Evolutionary conservation across 2,113 vertebrate species (phyloP), one percentile per base, ranked within the genome.

Genomic region (Acrocephalus kingi): DNA sequence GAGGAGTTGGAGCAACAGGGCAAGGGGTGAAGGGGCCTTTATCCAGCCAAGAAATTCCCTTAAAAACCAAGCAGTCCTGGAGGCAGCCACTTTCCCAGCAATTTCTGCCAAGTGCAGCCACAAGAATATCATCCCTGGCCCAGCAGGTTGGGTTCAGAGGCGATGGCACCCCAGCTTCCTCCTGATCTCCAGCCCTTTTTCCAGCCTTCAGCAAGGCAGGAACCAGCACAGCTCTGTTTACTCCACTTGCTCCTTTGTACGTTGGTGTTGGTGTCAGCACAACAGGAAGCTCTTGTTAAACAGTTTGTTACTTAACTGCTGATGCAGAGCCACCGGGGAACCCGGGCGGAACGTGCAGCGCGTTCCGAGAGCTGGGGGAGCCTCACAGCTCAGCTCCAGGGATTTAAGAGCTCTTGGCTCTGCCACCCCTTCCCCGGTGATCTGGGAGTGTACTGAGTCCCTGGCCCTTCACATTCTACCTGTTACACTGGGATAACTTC

Each of bases 201-300:
- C 62, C 75, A 73, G 85, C 37, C 58, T 16, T 2, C 82, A 75
- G 75, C 0, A 2, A 78, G 88, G 78, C 6, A 0, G 78, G 82
- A 90, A 93, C 67, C 86, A 91, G 80, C 63, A 11, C 68, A 54
- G 84, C 84, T 69, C 91, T 59, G 92, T 90, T 92, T 62, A 63
- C 91, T 82, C 74, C 1, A 0, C 63, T 62, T 48, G 68, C 94
- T 89, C 89, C 92, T 91, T 66, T 48, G 87, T 59, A 74, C 1
- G 2, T 27, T 51, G 59, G 11, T 16, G 80, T 37, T 20, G 89
- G 86, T 74, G 84, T 84, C 87, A 78, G 95, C 95, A 95, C 87
- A 95, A 91, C 96, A 96, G 92, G 92, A 96, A 96, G 90, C 93
- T 93, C 93, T 64, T 45, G 92, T 91, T 94, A 51, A 93, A 79